Evolutionary conservation across 1,140 invertebrate species (phyloP), one percentile per base, ranked within the genome.

Genomic region (Spodoptera litura): DNA sequence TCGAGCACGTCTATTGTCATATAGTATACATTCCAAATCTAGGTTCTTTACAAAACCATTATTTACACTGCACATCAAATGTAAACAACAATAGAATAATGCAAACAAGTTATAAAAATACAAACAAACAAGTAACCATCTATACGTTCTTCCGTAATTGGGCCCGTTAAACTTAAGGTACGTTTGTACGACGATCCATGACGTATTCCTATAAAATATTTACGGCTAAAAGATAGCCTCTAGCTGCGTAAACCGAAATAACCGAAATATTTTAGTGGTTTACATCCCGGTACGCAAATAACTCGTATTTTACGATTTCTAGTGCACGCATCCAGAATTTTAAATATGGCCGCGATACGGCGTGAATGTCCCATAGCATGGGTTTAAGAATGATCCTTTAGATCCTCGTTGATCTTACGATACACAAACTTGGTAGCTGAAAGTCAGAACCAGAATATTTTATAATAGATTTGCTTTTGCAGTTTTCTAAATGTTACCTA

Each of bases 261-360:
- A 82, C 80, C 51, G 78, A 80, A 86, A 83, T 82, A 85, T 83
- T 87, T 85, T 85, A 85, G 83, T 81, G 80, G 70, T 74, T 72
- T 78, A 62, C 79, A 84, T 82, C 73, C 78, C 81, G 38, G 78
- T 85, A 85, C 82, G 82, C 83, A 84, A 84, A 87, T 87, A 87
- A 84, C 85, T 79, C 56, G n/a, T 79, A 83, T 81, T 87, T 87
- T 81, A 85, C 76, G 80, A 82, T 73, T 78, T 38, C 25, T 38
- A 59, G 59, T 9, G 58, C 59, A 79, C 78, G 74, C 68, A 71
- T 13, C 10, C 9, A 27, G 83, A 86, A 84, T 83, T 73, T 76
- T 76, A 79, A 78, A 83, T 56, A 71, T 53, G 13, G 3, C 20
- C 27, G n/a, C 13, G 10, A 44, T 13, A 58, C 27, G 53, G 13